Evolutionary conservation across 1,140 invertebrate genomes (phyloP).

Genomic region (Chymomyza costata): DNA sequence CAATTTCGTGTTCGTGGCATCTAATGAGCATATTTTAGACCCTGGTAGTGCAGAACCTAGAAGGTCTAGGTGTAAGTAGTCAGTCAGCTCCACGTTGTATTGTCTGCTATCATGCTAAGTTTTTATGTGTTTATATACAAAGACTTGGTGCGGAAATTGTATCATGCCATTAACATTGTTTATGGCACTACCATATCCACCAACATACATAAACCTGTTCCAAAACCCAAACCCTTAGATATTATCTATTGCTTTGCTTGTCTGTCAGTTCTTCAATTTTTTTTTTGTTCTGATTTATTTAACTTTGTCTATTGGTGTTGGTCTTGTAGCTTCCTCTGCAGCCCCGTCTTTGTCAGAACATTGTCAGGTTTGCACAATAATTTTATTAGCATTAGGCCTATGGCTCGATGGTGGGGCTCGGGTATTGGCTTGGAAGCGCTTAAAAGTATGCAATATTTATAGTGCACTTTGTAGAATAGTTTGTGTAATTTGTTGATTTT

Average conservation of each 20-base stretch:
- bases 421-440: not conserved
- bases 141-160: constrained; percentile 1
- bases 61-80: too few species aligned
- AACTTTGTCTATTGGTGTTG: too few species aligned
- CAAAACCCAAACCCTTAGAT: too few species aligned
- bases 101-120: not conserved
- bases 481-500: constrained; percentile 47
- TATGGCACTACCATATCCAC: not conserved
- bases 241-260: constrained; percentile 21
- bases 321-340: too few species aligned
- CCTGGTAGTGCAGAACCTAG: too few species aligned
- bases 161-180: constrained; percentile 4
- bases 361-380: constrained; percentile 60
- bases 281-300: constrained; percentile 12
- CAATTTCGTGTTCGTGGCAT: too few species aligned
- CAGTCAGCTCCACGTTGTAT: too few species aligned
- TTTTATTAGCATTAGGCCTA: constrained; percentile 61
- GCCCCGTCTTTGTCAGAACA: constrained; percentile 6
- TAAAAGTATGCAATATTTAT: constrained; percentile 12
- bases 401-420: constrained; percentile 8
- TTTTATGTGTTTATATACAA: too few species aligned
- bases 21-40: too few species aligned
- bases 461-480: too few species aligned
- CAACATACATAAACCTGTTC: constrained; percentile 7
- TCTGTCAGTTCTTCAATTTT: not conserved